Conservation (phyloP, 2,888 invertebrate genomes). For the Dasysyrphus tricinctus region DNA sequence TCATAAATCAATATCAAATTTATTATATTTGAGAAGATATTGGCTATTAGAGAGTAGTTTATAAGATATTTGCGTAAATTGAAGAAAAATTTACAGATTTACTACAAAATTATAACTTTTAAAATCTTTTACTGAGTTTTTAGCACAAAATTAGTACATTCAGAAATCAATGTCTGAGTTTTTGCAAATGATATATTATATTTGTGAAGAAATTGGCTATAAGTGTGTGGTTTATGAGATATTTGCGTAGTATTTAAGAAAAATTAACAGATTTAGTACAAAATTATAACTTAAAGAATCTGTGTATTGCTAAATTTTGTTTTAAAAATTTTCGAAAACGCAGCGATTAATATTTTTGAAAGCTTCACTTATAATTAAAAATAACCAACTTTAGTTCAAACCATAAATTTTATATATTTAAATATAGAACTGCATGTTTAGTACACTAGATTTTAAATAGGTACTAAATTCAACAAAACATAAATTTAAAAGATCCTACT, state of each 20-base stretch:
- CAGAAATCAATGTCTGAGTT: no score
- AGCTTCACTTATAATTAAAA: no score
- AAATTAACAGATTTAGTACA: neutral
- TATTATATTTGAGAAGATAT: neutral
- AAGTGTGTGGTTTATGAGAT: neutral
- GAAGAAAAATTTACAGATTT: neutral
- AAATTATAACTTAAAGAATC: neutral
- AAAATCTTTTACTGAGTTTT: neutral
- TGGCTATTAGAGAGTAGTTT: neutral
- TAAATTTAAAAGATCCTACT: no score
- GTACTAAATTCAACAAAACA: no score
- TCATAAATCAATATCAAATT: neutral
- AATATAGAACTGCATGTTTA: no score
- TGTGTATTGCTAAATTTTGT: neutral
- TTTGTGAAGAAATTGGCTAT: neutral
- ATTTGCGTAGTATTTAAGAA: neutral
- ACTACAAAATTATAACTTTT: neutral
- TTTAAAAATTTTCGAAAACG: no score
- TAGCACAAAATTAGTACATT: neutral
- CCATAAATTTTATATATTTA: no score
- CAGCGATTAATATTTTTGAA: no score
- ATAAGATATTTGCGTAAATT: neutral
- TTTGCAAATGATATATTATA: neutral
- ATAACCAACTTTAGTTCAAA: no score
- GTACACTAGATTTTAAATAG: no score